Percentiles rank a stretch among this genome's conserved stretches.
phyloP scores from a whole-genome alignment of 1,140 invertebrate species.

The Frieseomelitta varia region DNA sequence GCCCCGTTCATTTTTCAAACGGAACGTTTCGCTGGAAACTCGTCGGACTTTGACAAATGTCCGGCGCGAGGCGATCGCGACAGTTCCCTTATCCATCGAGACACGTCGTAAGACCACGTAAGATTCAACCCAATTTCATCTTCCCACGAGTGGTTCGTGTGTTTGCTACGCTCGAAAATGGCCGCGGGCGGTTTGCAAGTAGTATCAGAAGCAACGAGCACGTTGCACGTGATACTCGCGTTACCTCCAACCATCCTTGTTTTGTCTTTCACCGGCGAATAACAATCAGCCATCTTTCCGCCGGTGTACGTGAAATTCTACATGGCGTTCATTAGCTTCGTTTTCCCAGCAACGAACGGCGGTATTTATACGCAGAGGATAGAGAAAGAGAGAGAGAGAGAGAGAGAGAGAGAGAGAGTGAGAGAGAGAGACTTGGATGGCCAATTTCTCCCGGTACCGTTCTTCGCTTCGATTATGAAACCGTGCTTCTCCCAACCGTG shows the following conservation, averaged over 20 bases:
- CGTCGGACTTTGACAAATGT: slow-evolving; percentile 60
- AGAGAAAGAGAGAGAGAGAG: no score
- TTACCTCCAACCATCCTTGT: slow-evolving; percentile 55
- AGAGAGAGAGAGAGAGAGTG: no score
- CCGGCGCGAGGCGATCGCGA: background rate
- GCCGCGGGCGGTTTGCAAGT: slow-evolving; percentile 41
- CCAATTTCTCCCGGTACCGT: background rate
- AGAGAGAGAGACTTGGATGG: no score
- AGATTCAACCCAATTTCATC: slow-evolving; percentile 62
- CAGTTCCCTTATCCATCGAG: slow-evolving; percentile 19
- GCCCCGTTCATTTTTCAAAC: slow-evolving; percentile 7
- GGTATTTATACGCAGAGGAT: background rate
- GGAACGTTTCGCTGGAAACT: background rate
- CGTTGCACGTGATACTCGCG: slow-evolving; percentile 63
- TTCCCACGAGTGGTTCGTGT: slow-evolving; percentile 56
- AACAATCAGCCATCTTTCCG: slow-evolving; percentile 52
- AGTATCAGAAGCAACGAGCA: slow-evolving; percentile 58
- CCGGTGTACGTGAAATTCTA: slow-evolving; percentile 11
- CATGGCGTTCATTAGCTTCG: slow-evolving; percentile 29
- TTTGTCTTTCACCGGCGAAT: slow-evolving; percentile 58
- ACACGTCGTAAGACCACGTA: slow-evolving; percentile 30
- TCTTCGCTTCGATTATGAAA: background rate
- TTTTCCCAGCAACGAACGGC: background rate
- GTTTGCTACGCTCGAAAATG: slow-evolving; percentile 40
- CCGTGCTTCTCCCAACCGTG: no score